phyloP scores from a whole-genome alignment of 2,113 vertebrate genomes.

The Heliornis fulica region DNA sequence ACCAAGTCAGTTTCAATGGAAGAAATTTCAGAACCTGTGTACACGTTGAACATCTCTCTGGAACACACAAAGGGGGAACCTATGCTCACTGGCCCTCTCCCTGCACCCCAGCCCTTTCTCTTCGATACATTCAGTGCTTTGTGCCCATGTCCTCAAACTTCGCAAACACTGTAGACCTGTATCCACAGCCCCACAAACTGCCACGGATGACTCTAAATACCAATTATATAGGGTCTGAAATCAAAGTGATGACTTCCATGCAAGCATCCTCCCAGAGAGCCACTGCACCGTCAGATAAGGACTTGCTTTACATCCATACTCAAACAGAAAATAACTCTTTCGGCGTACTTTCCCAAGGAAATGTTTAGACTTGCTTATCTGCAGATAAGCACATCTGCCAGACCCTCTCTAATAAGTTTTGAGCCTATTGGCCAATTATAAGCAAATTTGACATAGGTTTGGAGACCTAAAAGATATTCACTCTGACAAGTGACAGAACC shows the following conservation, averaged over 20 bases:
- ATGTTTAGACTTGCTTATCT: conserved; percentile 42
- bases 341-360: conserved; percentile 10
- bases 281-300: background rate
- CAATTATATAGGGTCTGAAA: background rate
- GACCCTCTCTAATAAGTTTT: background rate
- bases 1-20: background rate
- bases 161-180: background rate
- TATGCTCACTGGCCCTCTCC: rapidly evolving
- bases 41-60: background rate
- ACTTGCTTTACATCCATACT: background rate
- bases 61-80: background rate
- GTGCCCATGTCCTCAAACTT: background rate
- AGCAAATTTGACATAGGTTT: background rate
- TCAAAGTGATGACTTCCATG: background rate
- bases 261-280: background rate
- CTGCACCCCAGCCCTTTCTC: background rate
- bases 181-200: background rate
- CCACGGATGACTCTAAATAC: background rate
- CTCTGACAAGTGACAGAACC: background rate
- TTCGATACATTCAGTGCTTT: background rate
- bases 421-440: conserved; percentile 27
- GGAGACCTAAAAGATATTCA: background rate
- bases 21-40: background rate
- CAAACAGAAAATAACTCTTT: background rate
- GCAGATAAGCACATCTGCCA: background rate